Evolutionary conservation across 2,888 invertebrate species (phyloP).

Genomic region (Tiliacea aurago): DNA sequence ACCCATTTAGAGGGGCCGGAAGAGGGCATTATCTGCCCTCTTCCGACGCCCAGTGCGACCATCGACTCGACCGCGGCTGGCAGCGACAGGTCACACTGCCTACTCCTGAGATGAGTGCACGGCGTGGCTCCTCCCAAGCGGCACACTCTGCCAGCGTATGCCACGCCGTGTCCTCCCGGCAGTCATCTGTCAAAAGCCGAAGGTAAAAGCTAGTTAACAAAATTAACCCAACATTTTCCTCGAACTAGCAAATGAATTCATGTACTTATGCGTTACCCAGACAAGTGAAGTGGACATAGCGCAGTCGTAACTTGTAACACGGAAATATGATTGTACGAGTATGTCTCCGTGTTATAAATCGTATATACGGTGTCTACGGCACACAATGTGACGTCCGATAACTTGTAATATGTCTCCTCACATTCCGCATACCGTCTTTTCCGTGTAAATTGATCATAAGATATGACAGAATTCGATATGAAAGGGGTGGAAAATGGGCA

Average conservation of each 20-base stretch:
- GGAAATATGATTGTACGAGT: background rate
- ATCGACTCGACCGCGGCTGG: too few species aligned
- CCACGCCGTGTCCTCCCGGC: too few species aligned
- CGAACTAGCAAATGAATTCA: background rate
- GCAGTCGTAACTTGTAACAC: background rate
- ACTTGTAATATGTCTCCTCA: conserved; percentile 25
- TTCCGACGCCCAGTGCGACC: too few species aligned
- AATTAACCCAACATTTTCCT: background rate
- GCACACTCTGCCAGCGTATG: too few species aligned
- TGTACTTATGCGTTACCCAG: background rate
- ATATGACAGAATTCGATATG: conserved; percentile 11
- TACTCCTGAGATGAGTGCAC: too few species aligned
- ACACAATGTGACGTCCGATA: conserved; percentile 8
- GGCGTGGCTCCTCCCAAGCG: too few species aligned
- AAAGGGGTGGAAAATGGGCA: conserved; percentile 29
- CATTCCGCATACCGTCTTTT: background rate
- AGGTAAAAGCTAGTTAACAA: background rate
- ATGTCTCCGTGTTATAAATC: conserved; percentile 7
- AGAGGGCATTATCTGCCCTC: too few species aligned
- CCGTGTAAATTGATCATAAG: background rate
- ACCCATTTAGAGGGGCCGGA: too few species aligned
- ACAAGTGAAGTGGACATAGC: background rate
- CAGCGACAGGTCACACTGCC: too few species aligned
- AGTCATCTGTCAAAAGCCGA: too few species aligned
- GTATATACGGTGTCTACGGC: background rate